Conservation (phyloP, 2,797 vertebrate species). For the Odontamblyopus lacepedii region DNA sequence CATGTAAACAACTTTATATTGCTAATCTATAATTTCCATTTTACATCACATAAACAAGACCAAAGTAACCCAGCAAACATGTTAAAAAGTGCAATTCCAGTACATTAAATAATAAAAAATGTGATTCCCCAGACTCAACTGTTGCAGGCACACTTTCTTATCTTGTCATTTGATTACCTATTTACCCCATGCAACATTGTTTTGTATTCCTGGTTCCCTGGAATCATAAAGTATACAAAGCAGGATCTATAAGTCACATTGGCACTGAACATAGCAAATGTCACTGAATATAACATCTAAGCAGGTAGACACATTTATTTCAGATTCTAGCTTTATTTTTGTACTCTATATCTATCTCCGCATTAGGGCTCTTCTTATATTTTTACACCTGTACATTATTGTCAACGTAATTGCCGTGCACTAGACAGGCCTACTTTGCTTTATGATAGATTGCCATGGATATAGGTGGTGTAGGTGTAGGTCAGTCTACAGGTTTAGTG, state of each 20-base stretch:
- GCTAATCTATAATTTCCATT: too few species aligned
- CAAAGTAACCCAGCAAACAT: too few species aligned
- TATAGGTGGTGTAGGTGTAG: constrained; percentile 29
- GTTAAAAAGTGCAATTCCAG: too few species aligned
- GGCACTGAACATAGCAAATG: too few species aligned
- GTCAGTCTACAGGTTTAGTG: constrained; percentile 43
- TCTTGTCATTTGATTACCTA: too few species aligned
- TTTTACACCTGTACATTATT: constrained; percentile 11
- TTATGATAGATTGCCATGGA: constrained; percentile 32
- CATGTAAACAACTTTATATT: too few species aligned
- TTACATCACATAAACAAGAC: too few species aligned
- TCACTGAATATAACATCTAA: background rate
- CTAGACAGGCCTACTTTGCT: constrained; percentile 47
- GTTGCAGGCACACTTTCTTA: too few species aligned
- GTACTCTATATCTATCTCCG: background rate
- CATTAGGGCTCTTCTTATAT: background rate
- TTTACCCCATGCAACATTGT: too few species aligned
- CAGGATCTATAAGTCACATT: background rate
- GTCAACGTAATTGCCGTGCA: constrained; percentile 32
- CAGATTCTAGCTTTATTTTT: background rate
- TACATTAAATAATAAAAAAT: background rate
- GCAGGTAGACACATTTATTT: background rate
- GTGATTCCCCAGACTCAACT: background rate
- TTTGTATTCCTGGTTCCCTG: too few species aligned
- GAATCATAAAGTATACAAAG: background rate